These are phyloP conservation scores for Melanotaenia duboulayi DNA, from an alignment of 2,113 vertebrate genomes.

Conservation along the genomic window DNA sequence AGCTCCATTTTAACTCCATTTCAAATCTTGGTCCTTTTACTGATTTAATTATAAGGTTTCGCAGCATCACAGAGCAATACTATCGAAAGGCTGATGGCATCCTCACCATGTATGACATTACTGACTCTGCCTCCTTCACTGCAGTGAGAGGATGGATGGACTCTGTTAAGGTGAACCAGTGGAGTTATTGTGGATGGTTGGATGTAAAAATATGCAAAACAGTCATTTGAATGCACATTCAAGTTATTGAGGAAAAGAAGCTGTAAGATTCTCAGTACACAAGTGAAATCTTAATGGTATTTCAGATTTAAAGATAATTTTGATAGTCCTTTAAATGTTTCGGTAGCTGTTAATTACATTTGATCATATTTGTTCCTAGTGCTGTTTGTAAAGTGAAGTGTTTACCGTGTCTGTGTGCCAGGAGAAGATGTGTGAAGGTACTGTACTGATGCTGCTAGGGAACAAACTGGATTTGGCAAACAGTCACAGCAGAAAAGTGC, in stretches of 20 bases:
- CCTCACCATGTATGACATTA: constrained; percentile 87
- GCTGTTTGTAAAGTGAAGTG: background rate
- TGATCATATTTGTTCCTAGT: background rate
- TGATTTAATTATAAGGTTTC: constrained; percentile 76
- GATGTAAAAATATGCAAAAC: constrained; percentile 46
- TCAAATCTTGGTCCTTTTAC: background rate
- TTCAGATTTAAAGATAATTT: background rate
- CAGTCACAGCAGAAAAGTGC: constrained; percentile 66
- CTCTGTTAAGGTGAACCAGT: constrained; percentile 80
- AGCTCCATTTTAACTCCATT: fast-evolving
- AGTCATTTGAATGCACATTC: constrained; percentile 41
- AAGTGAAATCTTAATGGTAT: background rate
- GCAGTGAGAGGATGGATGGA: constrained; percentile 84
- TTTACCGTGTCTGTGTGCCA: constrained; percentile 42
- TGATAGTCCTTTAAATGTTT: background rate
- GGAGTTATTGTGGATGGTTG: background rate
- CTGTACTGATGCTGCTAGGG: constrained; percentile 85
- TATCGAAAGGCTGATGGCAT: constrained; percentile 85
- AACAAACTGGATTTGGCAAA: constrained; percentile 83
- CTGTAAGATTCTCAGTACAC: background rate
- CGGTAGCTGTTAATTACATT: too few species aligned
- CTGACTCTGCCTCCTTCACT: constrained; percentile 71
- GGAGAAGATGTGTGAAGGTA: constrained; percentile 83
- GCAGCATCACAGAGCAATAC: constrained; percentile 87
- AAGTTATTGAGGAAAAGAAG: background rate